Conservation (phyloP, 2,113 vertebrate species). For the Sapayoa aenigma region DNA sequence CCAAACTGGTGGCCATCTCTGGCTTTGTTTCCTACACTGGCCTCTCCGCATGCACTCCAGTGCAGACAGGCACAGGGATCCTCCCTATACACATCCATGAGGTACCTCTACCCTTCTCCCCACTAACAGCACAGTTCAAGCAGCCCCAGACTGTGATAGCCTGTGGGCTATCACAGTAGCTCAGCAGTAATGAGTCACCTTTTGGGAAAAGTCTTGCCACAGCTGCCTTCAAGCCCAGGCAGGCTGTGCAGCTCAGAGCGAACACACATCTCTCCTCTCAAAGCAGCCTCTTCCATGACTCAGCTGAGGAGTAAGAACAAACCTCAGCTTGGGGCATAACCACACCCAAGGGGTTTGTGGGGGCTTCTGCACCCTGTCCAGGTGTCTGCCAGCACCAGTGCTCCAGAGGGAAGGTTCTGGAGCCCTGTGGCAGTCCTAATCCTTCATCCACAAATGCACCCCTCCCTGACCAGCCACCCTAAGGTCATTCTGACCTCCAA, state of each 20-base stretch:
- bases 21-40: background rate
- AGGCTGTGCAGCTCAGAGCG: background rate
- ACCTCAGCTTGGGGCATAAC: background rate
- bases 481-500: constrained; percentile 79
- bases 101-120: background rate
- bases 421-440: background rate
- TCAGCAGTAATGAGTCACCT: background rate
- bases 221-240: constrained; percentile 27
- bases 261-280: background rate
- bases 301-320: constrained; percentile 8
- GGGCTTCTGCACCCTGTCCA: background rate
- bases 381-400: background rate
- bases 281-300: background rate
- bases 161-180: background rate
- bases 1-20: background rate
- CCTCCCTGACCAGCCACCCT: background rate
- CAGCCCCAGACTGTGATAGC: background rate
- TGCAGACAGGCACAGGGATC: background rate
- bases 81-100: background rate
- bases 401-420: background rate
- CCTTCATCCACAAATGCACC: background rate
- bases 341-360: background rate
- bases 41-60: background rate
- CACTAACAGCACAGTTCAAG: background rate
- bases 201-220: background rate